phyloP scores from a whole-genome alignment of 2,888 invertebrate species.

The Microctonus brassicae region DNA sequence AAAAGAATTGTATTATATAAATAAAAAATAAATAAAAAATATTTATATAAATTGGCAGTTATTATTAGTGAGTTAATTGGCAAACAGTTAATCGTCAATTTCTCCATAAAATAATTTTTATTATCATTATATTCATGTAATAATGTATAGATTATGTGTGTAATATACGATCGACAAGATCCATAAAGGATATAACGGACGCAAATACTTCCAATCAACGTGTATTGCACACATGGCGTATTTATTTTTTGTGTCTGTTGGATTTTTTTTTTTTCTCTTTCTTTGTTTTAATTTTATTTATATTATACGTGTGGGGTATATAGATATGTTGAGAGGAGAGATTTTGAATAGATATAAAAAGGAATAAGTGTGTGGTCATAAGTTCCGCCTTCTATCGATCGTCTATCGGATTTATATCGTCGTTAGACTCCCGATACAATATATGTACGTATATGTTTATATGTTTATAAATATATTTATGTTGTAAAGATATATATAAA shows the following conservation, averaged over 20 bases:
- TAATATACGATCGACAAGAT: neutral
- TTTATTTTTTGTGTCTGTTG: neutral
- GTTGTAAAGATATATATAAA: neutral
- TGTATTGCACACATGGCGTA: neutral
- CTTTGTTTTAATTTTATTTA: too few relatives aligned
- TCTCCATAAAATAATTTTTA: slow-evolving; percentile 8
- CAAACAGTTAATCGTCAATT: slow-evolving; percentile 18
- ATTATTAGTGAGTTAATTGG: slow-evolving; percentile 17
- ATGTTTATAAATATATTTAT: slow-evolving; percentile 10
- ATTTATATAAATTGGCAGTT: neutral
- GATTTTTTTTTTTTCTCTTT: too few relatives aligned
- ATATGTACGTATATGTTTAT: neutral
- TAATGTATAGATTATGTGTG: neutral
- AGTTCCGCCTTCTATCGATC: slow-evolving; percentile 24
- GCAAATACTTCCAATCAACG: slow-evolving; percentile 12
- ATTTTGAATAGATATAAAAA: slow-evolving; percentile 13
- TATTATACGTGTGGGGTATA: too few relatives aligned
- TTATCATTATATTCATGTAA: neutral
- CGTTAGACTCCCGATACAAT: slow-evolving; percentile 8
- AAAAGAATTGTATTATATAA: neutral
- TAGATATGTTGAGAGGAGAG: neutral
- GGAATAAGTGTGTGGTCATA: slow-evolving; percentile 6
- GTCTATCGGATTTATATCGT: slow-evolving; percentile 25
- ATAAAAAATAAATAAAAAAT: too few relatives aligned
- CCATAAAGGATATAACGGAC: slow-evolving; percentile 15